Evolutionary conservation across 1,140 invertebrate species (phyloP).

Genomic region (Calosoma granatense): DNA sequence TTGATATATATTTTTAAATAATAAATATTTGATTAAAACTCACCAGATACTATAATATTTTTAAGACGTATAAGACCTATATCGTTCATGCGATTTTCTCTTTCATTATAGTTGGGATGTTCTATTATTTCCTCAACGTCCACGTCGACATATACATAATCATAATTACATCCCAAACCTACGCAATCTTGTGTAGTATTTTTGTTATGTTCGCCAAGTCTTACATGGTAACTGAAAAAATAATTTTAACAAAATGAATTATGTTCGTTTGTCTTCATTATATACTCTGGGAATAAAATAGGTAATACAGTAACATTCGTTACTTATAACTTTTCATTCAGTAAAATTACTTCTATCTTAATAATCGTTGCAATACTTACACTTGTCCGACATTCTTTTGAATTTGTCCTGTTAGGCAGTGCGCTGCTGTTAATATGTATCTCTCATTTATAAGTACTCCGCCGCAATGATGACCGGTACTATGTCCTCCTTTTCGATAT

Average conservation of each 20-base stretch:
- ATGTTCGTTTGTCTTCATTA: no score
- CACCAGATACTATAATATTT: no score
- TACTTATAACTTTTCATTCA: no score
- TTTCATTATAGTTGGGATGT: conserved; percentile 38
- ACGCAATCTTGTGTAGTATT: conserved; percentile 46
- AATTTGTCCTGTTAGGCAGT: conserved; percentile 33
- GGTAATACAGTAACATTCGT: no score
- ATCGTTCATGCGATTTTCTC: conserved; percentile 40
- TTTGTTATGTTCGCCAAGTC: conserved; percentile 51
- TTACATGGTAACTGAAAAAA: conserved; percentile 41
- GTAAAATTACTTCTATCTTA: no score
- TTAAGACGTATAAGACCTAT: conserved; percentile 50
- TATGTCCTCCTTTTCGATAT: conserved; percentile 36
- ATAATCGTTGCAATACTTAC: conserved; percentile 11
- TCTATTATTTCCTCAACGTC: conserved; percentile 37
- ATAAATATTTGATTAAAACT: no score
- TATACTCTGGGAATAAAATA: no score
- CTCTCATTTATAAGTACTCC: conserved; percentile 37
- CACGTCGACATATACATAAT: conserved; percentile 32
- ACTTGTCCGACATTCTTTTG: neutral
- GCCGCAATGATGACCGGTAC: conserved; percentile 34
- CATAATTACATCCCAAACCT: conserved; percentile 18
- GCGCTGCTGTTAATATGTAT: conserved; percentile 48
- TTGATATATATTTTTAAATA: no score
- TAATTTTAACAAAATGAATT: no score